phyloP scores from a whole-genome alignment of 1,140 invertebrate species.

The Lutraria rhynchaena region DNA sequence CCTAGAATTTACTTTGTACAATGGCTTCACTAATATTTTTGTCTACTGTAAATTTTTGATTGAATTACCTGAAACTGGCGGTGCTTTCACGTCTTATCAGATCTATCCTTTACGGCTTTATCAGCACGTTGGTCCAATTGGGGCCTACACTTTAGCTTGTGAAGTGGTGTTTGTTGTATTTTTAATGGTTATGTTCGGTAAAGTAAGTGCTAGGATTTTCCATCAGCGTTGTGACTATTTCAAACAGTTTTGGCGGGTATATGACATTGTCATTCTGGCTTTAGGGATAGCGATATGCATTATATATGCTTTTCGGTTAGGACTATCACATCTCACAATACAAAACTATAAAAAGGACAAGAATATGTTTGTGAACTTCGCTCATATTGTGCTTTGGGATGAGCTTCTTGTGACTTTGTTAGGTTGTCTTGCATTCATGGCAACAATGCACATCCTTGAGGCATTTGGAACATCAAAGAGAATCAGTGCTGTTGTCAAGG shows the following conservation, averaged over 20 bases:
- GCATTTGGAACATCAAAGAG: constrained; percentile 56
- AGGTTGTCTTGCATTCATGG: constrained; percentile 53
- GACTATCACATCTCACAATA: constrained; percentile 19
- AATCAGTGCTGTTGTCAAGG: constrained; percentile 40
- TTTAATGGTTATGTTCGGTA: constrained; percentile 35
- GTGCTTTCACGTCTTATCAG: constrained; percentile 60
- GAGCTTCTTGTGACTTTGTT: constrained; percentile 28
- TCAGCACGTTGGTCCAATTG: constrained; percentile 47
- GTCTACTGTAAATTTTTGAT: constrained; percentile 60
- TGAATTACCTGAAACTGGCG: constrained; percentile 83
- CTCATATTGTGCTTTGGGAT: constrained; percentile 61
- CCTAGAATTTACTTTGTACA: constrained; percentile 84
- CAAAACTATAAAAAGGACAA: constrained; percentile 51
- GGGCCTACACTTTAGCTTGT: constrained; percentile 39
- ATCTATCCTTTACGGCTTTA: constrained; percentile 60
- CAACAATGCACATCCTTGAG: constrained; percentile 57
- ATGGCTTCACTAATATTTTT: constrained; percentile 78
- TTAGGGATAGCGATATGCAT: background rate
- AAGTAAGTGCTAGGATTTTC: constrained; percentile 30
- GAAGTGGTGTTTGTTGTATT: constrained; percentile 46
- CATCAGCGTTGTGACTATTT: constrained; percentile 41
- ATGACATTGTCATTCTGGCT: constrained; percentile 31
- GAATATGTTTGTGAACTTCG: constrained; percentile 59
- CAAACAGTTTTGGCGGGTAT: no score
- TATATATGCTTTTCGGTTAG: constrained; percentile 25